Evolutionary conservation across 2,888 invertebrate species (phyloP), one percentile per base, ranked within the genome.

Genomic region (Habroteleia sp.): DNA sequence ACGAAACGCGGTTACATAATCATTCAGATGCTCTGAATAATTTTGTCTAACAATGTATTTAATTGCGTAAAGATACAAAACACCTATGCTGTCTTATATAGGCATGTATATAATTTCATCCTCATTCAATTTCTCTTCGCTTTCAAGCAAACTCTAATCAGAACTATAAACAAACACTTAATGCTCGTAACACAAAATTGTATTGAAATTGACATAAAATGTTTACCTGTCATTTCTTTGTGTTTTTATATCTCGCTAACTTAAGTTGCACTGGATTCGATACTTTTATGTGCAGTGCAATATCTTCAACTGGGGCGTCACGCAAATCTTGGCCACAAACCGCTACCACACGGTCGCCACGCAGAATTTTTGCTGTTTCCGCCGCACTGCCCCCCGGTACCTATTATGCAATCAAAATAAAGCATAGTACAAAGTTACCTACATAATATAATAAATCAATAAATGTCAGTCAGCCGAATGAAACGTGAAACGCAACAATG

Each of bases 241-340:
- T 81, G 27, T 75, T 75, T 48, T 96, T 97, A 86, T 96, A 95
- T 87, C 98, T 91, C 80, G 95, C 94, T 74, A 98, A 91, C 89
- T 95, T 97, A 86, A 98, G 91, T 77, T 91, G 91, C 78, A 96
- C 93, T 89, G 94, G 95, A 79, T 95, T 96, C 81, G 92, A 93
- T 76, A 94, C 93, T 78, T 96, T 94, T 90, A 98, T 98, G 79
- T 99, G 92, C 54, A 97, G 92, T 8, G 96, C 94, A 41, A 96
- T 96, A 77, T 96, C 94, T 82, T 97, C 94, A 83, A 96, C 94
- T 48, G 92, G 94, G 3, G 93, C 91, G 33, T 91, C 90, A 74
- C 93, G 92, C 54, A 97, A 89, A 79, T 96, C 95, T 82, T 96
- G 94, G 1, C 95, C 96, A 87, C 98, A 97, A 7, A 99, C 95